A percentile compares a stretch with the other conserved stretches of the same genome.
Evolutionary conservation across 2,797 vertebrate genomes (phyloP).

Genomic region (Labeo calbasu): DNA sequence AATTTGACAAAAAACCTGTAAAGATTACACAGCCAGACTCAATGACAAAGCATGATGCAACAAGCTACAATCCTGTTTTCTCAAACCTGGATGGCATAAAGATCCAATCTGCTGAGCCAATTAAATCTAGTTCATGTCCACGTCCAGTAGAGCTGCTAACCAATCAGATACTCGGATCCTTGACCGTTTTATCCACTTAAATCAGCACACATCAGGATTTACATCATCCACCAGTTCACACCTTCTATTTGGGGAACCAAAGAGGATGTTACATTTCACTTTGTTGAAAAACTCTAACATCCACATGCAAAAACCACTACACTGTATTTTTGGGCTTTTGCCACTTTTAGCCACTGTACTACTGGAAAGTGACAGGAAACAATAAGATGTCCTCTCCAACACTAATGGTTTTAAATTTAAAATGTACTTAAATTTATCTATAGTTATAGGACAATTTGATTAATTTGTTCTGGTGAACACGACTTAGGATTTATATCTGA

Average conservation of each 20-base stretch:
- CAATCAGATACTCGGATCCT: conserved; percentile 11
- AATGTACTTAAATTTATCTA: not conserved
- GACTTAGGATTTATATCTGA: conserved; percentile 2
- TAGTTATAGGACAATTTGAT: not conserved
- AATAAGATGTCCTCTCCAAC: not conserved
- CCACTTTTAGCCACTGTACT: not conserved
- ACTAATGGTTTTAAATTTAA: not conserved
- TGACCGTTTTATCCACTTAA: conserved; percentile 21
- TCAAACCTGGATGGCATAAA: conserved; percentile 8
- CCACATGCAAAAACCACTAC: no score
- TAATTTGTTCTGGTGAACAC: not conserved
- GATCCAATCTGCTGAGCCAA: conserved; percentile 31
- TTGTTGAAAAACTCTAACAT: not conserved
- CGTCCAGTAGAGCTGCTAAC: conserved; percentile 10
- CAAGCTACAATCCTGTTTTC: conserved; percentile 30
- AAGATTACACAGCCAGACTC: not conserved
- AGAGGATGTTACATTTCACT: not conserved
- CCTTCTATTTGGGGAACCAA: not conserved
- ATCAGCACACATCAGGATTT: conserved; percentile 10
- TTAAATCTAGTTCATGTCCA: conserved; percentile 21
- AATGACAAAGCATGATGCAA: conserved; percentile 7
- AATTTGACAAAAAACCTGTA: not conserved
- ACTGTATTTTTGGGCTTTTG: not conserved
- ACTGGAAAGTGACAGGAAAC: not conserved
- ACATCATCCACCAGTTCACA: conserved; percentile 9